Evolutionary conservation across 2,113 vertebrate species (phyloP).

Genomic region (Psophia crepitans): DNA sequence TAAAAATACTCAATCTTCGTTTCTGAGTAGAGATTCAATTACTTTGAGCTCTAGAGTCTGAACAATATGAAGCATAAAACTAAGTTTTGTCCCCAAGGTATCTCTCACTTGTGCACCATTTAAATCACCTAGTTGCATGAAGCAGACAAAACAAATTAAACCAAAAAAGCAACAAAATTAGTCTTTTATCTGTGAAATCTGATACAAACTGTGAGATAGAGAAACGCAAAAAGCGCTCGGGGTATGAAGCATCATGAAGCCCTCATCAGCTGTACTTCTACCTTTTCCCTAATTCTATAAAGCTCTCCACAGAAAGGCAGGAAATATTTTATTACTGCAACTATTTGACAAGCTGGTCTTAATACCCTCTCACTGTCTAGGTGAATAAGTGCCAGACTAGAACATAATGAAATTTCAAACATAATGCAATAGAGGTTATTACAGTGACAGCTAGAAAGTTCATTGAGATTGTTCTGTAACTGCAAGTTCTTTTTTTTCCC

Average conservation of each 20-base stretch:
- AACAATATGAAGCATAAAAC: conserved; percentile 64
- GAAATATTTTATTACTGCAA: conserved; percentile 49
- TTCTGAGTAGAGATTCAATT: conserved; percentile 73
- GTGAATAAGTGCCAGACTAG: conserved; percentile 10
- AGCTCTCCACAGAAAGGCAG: conserved; percentile 19
- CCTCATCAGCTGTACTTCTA: background rate
- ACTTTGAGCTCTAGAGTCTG: conserved; percentile 68
- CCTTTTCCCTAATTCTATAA: background rate
- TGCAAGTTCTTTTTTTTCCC: background rate
- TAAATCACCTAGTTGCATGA: conserved; percentile 67
- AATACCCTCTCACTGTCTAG: conserved; percentile 13
- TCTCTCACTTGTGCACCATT: conserved; percentile 64
- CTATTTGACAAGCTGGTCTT: conserved; percentile 25
- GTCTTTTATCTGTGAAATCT: conserved; percentile 52
- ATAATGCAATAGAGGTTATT: background rate
- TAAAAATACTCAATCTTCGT: conserved; percentile 73
- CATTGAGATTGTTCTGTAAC: conserved; percentile 1
- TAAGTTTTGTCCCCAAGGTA: conserved; percentile 67
- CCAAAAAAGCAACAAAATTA: conserved; percentile 48
- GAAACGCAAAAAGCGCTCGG: background rate
- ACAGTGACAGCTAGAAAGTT: background rate
- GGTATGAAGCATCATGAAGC: background rate
- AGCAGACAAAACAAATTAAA: conserved; percentile 69
- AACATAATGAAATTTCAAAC: conserved; percentile 26
- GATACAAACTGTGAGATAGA: conserved; percentile 9